These are phyloP conservation scores for Melitaea cinxia DNA, from an alignment of 1,140 invertebrate species.

Conservation along the genomic window DNA sequence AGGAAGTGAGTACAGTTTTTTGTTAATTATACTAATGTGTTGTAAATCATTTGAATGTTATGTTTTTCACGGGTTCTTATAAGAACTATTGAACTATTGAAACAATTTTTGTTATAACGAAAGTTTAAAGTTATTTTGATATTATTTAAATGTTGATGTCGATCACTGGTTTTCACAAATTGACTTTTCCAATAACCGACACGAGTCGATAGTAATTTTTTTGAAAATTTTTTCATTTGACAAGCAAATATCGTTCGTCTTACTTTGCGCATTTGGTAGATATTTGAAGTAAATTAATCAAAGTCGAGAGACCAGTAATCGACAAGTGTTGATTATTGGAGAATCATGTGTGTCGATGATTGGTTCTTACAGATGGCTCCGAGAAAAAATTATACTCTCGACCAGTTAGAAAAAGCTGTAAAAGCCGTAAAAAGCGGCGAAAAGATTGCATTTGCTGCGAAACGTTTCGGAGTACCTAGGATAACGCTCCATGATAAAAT, in stretches of 20 bases:
- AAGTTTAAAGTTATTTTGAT: too few relatives aligned
- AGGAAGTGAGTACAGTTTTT: too few relatives aligned
- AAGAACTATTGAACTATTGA: too few relatives aligned
- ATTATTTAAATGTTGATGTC: background rate
- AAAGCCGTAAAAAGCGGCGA: background rate
- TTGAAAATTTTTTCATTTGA: background rate
- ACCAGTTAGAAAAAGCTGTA: background rate
- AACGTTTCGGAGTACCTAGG: background rate
- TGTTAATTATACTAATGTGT: too few relatives aligned
- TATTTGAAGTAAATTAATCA: background rate
- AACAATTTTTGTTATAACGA: too few relatives aligned
- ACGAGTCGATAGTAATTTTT: background rate
- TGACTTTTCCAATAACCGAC: background rate
- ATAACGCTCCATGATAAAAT: background rate
- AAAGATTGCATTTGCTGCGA: background rate
- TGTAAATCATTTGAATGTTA: too few relatives aligned
- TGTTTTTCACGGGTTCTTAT: too few relatives aligned
- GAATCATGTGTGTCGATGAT: background rate
- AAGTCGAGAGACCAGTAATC: background rate
- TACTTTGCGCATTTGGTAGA: background rate
- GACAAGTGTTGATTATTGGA: background rate
- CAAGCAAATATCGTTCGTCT: background rate
- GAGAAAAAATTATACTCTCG: background rate
- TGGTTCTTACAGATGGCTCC: conserved; percentile 3
- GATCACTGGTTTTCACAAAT: background rate